phyloP scores from a whole-genome alignment of 2,888 invertebrate species.

The Aproaerema taeniolella region DNA sequence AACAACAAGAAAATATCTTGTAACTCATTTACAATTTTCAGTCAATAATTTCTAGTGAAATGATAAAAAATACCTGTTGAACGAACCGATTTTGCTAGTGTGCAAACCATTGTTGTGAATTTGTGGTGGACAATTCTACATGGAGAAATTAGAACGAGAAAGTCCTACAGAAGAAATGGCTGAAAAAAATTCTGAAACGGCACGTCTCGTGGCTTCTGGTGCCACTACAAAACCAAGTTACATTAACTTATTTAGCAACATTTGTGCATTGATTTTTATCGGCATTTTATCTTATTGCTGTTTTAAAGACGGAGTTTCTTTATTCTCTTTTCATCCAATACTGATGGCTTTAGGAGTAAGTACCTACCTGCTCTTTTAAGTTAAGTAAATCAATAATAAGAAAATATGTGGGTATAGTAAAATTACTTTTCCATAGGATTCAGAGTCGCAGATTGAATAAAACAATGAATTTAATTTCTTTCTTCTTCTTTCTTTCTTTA shows the following conservation, averaged over 20 bases:
- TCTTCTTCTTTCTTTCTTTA: no score
- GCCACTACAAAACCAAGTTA: slow-evolving; percentile 47
- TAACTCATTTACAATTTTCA: no score
- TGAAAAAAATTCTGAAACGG: slow-evolving; percentile 52
- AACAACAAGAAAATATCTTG: no score
- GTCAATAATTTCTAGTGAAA: no score
- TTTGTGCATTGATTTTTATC: slow-evolving; percentile 48
- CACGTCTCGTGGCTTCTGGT: slow-evolving; percentile 48
- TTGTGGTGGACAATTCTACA: no score
- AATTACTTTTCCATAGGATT: no score
- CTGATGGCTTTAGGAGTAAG: slow-evolving; percentile 67
- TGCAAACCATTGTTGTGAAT: no score
- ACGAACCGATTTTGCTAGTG: neutral
- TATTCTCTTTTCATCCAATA: slow-evolving; percentile 69
- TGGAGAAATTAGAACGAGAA: slow-evolving; percentile 5
- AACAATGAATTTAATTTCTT: no score
- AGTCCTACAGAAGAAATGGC: slow-evolving; percentile 34
- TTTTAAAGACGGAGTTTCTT: slow-evolving; percentile 44
- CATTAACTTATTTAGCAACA: slow-evolving; percentile 54
- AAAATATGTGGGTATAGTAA: slow-evolving; percentile 13
- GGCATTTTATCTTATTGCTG: slow-evolving; percentile 54
- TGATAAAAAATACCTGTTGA: slow-evolving; percentile 11
- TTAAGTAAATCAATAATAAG: neutral
- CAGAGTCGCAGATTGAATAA: no score
- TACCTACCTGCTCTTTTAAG: no score